A percentile compares a stretch with the other conserved stretches of the same genome.
phyloP scores from a whole-genome alignment of 2,888 invertebrate genomes.

The Anthoptus insignis region DNA sequence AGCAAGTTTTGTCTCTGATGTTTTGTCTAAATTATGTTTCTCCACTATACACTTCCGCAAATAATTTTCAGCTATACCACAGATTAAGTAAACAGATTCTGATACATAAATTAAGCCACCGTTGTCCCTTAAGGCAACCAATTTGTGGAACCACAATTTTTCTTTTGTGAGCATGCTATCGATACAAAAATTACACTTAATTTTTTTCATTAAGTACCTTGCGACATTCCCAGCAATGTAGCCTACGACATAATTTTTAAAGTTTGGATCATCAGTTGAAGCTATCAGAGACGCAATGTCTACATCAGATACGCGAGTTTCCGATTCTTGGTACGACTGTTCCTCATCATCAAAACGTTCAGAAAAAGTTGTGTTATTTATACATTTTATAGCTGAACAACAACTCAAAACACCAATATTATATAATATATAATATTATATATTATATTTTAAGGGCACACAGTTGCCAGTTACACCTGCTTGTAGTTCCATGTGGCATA shows the following conservation, averaged over 20 bases:
- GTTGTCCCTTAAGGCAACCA: conserved; percentile 27
- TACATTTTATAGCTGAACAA: conserved; percentile 26
- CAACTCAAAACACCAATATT: conserved; percentile 29
- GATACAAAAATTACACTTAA: conserved; percentile 27
- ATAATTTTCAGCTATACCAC: conserved; percentile 22
- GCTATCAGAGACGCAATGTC: conserved; percentile 9
- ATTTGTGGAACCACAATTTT: conserved; percentile 33
- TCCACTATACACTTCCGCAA: conserved; percentile 21
- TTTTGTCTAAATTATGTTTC: conserved; percentile 9
- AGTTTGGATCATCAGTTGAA: conserved; percentile 17
- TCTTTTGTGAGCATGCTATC: conserved; percentile 18
- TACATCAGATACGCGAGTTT: conserved; percentile 7
- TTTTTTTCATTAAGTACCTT: conserved; percentile 12
- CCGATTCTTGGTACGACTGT: background rate
- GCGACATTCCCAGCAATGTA: conserved; percentile 31
- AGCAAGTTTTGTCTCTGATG: conserved; percentile 21
- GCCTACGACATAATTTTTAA: conserved; percentile 7
- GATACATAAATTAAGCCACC: conserved; percentile 30
- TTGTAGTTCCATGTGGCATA: conserved; percentile 42
- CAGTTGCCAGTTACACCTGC: conserved; percentile 41
- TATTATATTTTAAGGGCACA: conserved; percentile 43
- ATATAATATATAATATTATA: too few species aligned
- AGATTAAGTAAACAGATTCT: conserved; percentile 16
- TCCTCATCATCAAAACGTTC: conserved; percentile 19
- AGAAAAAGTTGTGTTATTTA: conserved; percentile 29